phyloP scores from a whole-genome alignment of 1,140 invertebrate species.

The Catajapyx aquilonaris region DNA sequence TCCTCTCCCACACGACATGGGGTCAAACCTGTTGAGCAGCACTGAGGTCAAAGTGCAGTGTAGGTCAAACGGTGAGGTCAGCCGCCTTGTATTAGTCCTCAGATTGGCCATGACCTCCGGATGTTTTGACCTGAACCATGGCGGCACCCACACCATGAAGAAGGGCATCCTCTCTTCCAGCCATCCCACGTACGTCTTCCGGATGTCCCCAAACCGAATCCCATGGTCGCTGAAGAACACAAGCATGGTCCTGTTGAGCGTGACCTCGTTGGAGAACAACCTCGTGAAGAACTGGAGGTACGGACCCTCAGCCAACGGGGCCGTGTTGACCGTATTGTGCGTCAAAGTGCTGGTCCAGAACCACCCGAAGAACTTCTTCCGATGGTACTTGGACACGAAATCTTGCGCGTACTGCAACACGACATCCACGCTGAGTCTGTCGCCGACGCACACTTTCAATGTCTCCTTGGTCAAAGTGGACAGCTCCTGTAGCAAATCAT shows the following conservation, averaged over 20 bases:
- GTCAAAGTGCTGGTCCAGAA: conserved; percentile 13
- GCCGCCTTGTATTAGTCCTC: conserved; percentile 19
- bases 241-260: conserved; percentile 23
- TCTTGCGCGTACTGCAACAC: conserved; percentile 14
- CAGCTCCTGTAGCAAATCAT: no score
- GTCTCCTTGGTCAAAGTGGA: conserved; percentile 11
- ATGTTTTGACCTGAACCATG: conserved; percentile 19
- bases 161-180: conserved; percentile 32
- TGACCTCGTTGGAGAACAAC: not conserved
- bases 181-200: conserved; percentile 26
- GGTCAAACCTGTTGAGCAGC: not conserved
- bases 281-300: conserved; percentile 1
- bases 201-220: conserved; percentile 25
- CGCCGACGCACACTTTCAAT: conserved; percentile 13
- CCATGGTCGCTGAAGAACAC: conserved; percentile 35
- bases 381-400: conserved; percentile 11
- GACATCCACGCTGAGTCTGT: conserved; percentile 15
- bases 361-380: conserved; percentile 13
- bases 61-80: conserved; percentile 27
- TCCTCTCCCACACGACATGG: not conserved
- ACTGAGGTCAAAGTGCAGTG: conserved; percentile 21
- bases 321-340: conserved; percentile 12
- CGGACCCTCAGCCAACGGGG: conserved; percentile 6
- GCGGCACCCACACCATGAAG: conserved; percentile 24
- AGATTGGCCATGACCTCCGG: conserved; percentile 18